Base-by-base conservation (phyloP, 2,113 vertebrate genomes). In the Circaetus cinerascens region DNA sequence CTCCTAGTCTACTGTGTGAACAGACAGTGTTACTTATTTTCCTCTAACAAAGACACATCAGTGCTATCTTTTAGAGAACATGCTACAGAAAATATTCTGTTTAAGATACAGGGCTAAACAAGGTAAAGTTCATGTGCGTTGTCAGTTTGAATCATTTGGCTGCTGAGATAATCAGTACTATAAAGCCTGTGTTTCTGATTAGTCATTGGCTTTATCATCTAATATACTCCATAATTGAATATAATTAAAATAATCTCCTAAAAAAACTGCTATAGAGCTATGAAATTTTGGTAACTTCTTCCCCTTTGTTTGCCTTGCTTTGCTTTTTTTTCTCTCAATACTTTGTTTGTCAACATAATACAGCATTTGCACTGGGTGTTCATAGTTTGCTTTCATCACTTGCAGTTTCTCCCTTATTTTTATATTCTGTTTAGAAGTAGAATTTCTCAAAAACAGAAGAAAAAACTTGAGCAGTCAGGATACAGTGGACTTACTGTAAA, bases 1-100 rank as follows among this genome's bases (percentile, higher is more conserved):
- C 91, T 97, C 77, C 89, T 94, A 48, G 84, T 67, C 78, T 93
- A 17, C 67, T 90, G 84, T 95, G 7, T 86, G 83, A 88, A n/a
- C 55, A 96, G 95, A 76, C 91, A 85, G 34, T 91, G 59, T 77
- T 86, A 27, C 5, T 91, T 91, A 30, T 95, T 97, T 96, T 96
- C 92, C 85, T 96, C 73, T 96, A 93, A 95, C 89, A 80, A 88
- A 89, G 87, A 73, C 86, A 75, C 34, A 74, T 26, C 68, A 53
- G 50, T 92, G 57, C 57, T 94, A 13, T 90, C 75, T 93, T 60
- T 78, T 53, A 91, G 51, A 86, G 59, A 74, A 60, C 73, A 17
- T 60, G 15, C 64, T 64, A 75, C 50, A 91, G 60, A 95, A 57
- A 88, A 62, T 91, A 86, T 7, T 50, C 50, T 56, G 40, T 87